phyloP scores from a whole-genome alignment of 2,888 invertebrate genomes.

The Amblyteles armatorius region DNA sequence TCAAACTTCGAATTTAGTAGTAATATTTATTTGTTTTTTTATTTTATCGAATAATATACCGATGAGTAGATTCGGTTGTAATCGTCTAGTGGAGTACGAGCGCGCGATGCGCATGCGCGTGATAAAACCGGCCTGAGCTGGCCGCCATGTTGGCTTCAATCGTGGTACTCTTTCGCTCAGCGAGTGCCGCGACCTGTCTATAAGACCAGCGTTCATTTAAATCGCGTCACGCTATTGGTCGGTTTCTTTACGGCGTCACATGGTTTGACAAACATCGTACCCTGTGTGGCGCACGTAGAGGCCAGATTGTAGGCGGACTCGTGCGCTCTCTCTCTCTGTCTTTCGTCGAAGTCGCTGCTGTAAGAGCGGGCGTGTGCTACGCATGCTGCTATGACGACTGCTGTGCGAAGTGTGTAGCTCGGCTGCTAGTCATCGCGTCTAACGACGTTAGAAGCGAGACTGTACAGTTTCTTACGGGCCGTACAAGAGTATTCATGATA shows the following conservation, averaged over 20 bases:
- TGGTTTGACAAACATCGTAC: conserved; percentile 34
- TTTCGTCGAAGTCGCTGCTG: conserved; percentile 32
- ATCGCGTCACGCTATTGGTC: conserved; percentile 37
- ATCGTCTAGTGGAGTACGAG: not conserved
- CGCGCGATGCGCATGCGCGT: no score
- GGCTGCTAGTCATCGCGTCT: conserved; percentile 58
- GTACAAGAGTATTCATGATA: no score
- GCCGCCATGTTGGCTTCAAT: no score
- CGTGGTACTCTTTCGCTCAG: no score
- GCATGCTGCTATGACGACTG: conserved; percentile 35
- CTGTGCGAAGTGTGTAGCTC: not conserved
- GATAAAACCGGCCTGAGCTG: no score
- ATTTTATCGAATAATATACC: no score
- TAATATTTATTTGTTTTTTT: no score
- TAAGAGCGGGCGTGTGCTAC: conserved; percentile 49
- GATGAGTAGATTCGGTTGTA: no score
- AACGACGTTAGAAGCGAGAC: conserved; percentile 22
- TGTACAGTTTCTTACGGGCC: no score
- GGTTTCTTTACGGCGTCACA: conserved; percentile 65
- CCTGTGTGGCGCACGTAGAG: conserved; percentile 12
- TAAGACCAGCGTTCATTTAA: conserved; percentile 53
- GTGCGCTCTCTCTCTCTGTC: not conserved
- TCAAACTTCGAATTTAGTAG: no score
- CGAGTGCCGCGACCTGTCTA: no score
- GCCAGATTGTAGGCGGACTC: conserved; percentile 32